Percentiles rank a stretch among this genome's conserved stretches.
These are phyloP conservation scores for Rhinopomastus cyanomelas DNA, from an alignment of 2,113 vertebrate species.

Conservation along the genomic window DNA sequence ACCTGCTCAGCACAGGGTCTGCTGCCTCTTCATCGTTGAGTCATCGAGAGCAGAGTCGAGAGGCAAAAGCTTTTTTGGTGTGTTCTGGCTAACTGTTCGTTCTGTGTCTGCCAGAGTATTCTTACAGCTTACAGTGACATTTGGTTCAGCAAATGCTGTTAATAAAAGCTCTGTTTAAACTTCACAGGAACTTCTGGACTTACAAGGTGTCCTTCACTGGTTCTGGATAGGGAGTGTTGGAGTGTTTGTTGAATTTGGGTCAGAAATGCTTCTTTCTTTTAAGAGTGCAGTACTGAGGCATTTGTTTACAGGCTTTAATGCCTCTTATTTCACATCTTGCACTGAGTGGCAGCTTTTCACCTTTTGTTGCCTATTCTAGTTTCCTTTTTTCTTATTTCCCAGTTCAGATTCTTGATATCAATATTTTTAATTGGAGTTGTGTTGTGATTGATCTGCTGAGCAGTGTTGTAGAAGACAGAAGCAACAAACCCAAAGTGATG, in stretches of 20 bases:
- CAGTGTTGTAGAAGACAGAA: background rate
- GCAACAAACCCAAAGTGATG: background rate
- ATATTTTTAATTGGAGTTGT: background rate
- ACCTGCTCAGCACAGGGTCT: background rate
- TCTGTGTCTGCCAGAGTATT: background rate
- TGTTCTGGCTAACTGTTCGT: background rate
- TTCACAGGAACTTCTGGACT: background rate
- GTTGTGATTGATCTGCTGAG: background rate
- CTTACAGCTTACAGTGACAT: background rate
- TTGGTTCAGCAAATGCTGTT: background rate
- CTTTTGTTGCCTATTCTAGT: background rate
- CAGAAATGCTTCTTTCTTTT: background rate
- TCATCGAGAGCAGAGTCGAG: background rate
- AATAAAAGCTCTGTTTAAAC: background rate
- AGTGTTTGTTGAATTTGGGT: background rate
- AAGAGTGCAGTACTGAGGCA: background rate
- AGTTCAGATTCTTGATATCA: background rate
- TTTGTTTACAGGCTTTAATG: background rate
- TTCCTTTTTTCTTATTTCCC: background rate
- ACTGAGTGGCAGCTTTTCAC: background rate
- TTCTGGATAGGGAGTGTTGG: background rate
- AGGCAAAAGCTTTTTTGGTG: background rate
- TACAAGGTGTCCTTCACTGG: background rate
- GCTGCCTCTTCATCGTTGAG: fast-evolving
- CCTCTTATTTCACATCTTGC: background rate